Conservation (phyloP, 2,113 vertebrate genomes). For the Antechinus stuartii region DNA sequence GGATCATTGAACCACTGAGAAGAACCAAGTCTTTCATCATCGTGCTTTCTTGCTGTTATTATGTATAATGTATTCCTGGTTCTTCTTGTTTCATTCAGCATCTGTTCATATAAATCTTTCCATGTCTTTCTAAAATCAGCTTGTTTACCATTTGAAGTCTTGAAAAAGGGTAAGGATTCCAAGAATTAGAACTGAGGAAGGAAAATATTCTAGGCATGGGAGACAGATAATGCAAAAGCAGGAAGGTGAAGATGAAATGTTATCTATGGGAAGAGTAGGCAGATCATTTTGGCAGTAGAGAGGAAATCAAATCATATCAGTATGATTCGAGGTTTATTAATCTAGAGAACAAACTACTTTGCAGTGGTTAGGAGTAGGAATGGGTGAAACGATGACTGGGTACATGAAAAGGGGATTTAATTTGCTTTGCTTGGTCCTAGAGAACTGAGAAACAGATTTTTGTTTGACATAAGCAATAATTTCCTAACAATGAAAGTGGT, state of each 20-base stretch:
- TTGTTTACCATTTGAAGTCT: background rate
- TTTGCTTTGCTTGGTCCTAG: background rate
- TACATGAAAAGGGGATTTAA: background rate
- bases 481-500: background rate
- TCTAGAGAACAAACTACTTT: background rate
- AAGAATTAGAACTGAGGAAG: background rate
- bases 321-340: background rate
- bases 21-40: too few relatives aligned
- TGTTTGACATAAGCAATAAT: background rate
- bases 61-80: too few relatives aligned
- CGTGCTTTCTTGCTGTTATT: too few relatives aligned
- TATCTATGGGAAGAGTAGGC: background rate
- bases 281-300: background rate
- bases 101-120: too few relatives aligned
- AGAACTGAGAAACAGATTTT: slow-evolving; percentile 4
- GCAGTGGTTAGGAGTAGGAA: background rate
- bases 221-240: background rate
- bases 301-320: background rate
- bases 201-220: background rate
- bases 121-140: too few relatives aligned
- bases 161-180: background rate
- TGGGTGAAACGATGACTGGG: background rate
- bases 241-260: background rate
- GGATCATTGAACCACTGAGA: too few relatives aligned
- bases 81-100: too few relatives aligned